Percentiles rank a stretch among this genome's conserved stretches.
Evolutionary conservation across 2,113 vertebrate species (phyloP).

Genomic region (Pedionomus torquatus): DNA sequence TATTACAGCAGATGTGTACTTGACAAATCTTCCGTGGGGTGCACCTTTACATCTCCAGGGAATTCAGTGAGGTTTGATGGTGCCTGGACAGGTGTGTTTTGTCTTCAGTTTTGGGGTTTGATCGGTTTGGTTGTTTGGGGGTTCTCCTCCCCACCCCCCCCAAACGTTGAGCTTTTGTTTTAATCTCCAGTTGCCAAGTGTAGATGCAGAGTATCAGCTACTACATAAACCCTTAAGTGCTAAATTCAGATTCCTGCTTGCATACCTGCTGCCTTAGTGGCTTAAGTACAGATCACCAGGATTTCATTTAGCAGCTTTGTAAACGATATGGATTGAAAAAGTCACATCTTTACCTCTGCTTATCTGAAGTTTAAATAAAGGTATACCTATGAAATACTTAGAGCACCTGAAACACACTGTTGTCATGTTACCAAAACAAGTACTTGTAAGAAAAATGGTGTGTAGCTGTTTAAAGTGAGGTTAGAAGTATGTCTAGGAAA

Average conservation of each 20-base stretch:
- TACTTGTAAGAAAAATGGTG: not conserved
- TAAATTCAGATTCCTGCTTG: not conserved
- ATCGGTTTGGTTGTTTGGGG: not conserved
- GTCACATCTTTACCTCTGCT: not conserved
- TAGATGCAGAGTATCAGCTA: not conserved
- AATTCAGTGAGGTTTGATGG: not conserved
- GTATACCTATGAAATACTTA: not conserved
- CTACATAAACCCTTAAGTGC: rapidly evolving
- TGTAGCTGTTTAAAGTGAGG: not conserved
- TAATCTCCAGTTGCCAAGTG: not conserved
- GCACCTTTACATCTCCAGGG: not conserved
- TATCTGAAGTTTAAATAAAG: not conserved
- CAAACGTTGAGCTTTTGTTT: not conserved
- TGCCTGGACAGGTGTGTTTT: not conserved
- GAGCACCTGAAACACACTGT: not conserved
- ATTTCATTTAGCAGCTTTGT: not conserved
- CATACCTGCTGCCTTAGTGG: not conserved
- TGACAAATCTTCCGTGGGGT: not conserved
- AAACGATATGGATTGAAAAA: not conserved
- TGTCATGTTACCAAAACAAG: not conserved
- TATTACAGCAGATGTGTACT: not conserved
- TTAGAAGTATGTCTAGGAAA: not conserved
- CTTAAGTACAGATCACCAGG: not conserved
- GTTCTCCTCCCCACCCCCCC: no score
- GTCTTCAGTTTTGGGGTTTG: not conserved